A percentile compares a stretch with the other conserved stretches of the same genome.
Conservation (phyloP, 2,797 vertebrate species). For the Lithobates sylvaticus region DNA sequence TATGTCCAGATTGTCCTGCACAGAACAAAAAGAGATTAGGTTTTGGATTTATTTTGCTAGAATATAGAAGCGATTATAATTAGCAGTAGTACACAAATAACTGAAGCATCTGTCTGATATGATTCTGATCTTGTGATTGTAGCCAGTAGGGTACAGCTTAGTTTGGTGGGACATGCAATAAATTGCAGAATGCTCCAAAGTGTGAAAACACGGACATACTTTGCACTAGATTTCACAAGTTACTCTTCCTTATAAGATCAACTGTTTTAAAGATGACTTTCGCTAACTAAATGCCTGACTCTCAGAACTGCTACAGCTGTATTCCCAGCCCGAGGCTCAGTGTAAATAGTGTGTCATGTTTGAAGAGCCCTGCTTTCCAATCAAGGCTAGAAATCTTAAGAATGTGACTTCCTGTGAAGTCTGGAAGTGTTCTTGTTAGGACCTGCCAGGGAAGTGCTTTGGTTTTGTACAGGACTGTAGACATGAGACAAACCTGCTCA, state of each 20-base stretch:
- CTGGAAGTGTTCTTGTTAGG: slow-evolving; percentile 47
- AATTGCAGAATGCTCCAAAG: too few species aligned
- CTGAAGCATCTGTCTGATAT: too few species aligned
- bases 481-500: background rate
- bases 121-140: too few species aligned
- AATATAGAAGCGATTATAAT: too few species aligned
- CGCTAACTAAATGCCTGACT: background rate
- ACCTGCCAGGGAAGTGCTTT: slow-evolving; percentile 16
- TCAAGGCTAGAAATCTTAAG: slow-evolving; percentile 47
- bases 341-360: slow-evolving; percentile 43
- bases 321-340: slow-evolving; percentile 19
- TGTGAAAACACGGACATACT: background rate
- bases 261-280: background rate
- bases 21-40: too few species aligned
- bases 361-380: slow-evolving; percentile 45
- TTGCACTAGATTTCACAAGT: background rate
- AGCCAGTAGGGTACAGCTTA: too few species aligned
- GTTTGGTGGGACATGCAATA: too few species aligned
- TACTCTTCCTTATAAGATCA: slow-evolving; percentile 39
- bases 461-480: background rate
- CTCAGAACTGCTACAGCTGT: background rate
- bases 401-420: slow-evolving; percentile 44
- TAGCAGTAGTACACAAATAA: too few species aligned
- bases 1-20: too few species aligned
- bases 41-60: too few species aligned